Percentiles rank a stretch among this genome's conserved stretches.
Evolutionary conservation across 2,888 invertebrate species (phyloP).

Genomic region (Drosophila hamatofila): DNA sequence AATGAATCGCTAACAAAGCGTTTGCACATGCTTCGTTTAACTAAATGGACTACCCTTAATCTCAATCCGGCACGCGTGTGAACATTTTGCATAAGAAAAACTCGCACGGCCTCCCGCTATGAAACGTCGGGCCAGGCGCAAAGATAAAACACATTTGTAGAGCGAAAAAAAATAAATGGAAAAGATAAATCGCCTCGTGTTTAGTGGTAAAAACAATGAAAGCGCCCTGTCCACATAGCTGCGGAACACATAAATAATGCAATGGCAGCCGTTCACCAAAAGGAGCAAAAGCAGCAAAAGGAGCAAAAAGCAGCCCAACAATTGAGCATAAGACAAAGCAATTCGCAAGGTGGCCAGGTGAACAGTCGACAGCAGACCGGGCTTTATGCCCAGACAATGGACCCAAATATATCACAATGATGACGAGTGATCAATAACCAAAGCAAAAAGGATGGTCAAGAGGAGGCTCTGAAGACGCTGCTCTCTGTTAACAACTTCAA

Average conservation of each 20-base stretch:
- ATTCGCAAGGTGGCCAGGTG: conserved; percentile 47
- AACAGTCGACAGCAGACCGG: conserved; percentile 32
- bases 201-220: conserved; percentile 70
- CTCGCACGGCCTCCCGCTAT: conserved; percentile 11
- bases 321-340: conserved; percentile 65
- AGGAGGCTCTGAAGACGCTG: not conserved
- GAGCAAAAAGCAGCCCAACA: conserved; percentile 34
- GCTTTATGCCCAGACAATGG: conserved; percentile 69
- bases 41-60: conserved; percentile 42
- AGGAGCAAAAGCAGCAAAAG: not conserved
- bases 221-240: conserved; percentile 36
- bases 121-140: not conserved
- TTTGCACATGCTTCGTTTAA: conserved; percentile 13
- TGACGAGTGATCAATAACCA: conserved; percentile 73
- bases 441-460: not conserved
- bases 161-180: conserved; percentile 3
- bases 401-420: conserved; percentile 71
- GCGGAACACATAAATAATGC: conserved; percentile 74
- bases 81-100: conserved; percentile 59
- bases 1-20: conserved; percentile 16
- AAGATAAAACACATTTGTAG: conserved; percentile 43
- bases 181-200: conserved; percentile 67
- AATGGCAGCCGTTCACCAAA: conserved; percentile 53
- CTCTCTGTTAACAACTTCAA: conserved; percentile 21
- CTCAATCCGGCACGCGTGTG: conserved; percentile 44